phyloP scores from a whole-genome alignment of 2,888 invertebrate species.

The Drosophila rellima region DNA sequence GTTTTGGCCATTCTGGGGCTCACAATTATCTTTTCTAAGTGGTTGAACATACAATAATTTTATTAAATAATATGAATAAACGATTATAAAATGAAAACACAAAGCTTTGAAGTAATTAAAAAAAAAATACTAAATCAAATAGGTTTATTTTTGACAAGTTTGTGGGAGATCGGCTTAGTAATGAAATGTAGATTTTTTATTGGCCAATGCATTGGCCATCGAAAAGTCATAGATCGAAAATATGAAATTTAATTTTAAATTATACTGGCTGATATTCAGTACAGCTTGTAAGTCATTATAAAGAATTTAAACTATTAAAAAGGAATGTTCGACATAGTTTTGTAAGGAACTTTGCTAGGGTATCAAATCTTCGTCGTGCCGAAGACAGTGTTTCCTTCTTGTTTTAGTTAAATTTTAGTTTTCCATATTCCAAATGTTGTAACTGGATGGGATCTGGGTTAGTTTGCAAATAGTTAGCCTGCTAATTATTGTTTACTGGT shows the following conservation, averaged over 20 bases:
- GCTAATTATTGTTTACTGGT: neutral
- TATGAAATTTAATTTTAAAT: neutral
- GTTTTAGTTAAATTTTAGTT: neutral
- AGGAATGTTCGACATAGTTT: too few species aligned
- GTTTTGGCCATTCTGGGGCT: constrained; percentile 1
- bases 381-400: neutral
- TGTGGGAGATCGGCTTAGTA: too few species aligned
- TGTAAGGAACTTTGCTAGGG: too few species aligned
- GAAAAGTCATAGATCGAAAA: too few species aligned
- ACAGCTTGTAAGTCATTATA: constrained; percentile 18
- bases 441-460: neutral
- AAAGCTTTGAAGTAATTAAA: neutral
- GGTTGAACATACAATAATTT: neutral
- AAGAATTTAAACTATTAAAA: too few species aligned
- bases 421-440: neutral
- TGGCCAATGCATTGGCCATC: too few species aligned
- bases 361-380: neutral
- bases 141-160: too few species aligned
- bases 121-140: too few species aligned
- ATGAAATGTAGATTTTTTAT: too few species aligned
- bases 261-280: constrained; percentile 10
- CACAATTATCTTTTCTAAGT: too few species aligned
- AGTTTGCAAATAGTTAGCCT: neutral
- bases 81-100: too few species aligned
- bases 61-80: neutral